Base-by-base conservation (phyloP, 1,140 invertebrate genomes). In the Drosophila serrata region DNA sequence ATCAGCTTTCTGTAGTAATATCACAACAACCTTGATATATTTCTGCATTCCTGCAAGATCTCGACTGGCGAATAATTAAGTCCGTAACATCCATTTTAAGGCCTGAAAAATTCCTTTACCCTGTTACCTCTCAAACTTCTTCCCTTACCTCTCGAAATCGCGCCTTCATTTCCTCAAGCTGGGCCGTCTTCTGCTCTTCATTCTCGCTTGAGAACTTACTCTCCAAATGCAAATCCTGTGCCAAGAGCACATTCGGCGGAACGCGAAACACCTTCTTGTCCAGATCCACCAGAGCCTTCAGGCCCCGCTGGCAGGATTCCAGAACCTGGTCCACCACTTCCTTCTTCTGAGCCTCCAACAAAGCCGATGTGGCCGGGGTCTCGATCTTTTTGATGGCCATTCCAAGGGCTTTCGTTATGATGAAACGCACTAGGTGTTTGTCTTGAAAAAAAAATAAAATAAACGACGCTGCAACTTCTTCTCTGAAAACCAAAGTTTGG, bases 191-290 rank as follows among this genome's bases (percentile, higher is more conserved):
- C 17, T 87, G 24, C 19, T 75, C 27, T 51, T 90, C 90, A 24
- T 91, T 75, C 2, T 39, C 43, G 1, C 31, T 31, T 15, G 46
- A 40, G 7, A 58, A 53, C 6, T 45, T 42, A 19, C 60, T 56
- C 12, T 85, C 81, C 35, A 85, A 24, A 0, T 73, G 64, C 39
- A 86, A 61, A 35, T 86, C 82, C 27, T 79, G 63, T 1, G 62
- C 69, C 33, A 77, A 69, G 9, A 92, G 57, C 3, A 92, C 80
- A 79, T 92, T 72, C 6, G 75, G 45, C 1, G 91, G 91, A 24
- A 92, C 67, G 7, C 64, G 51, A 48, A 92, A 92, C 37, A 67
- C 63, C 17, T 57, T 49, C 24, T 62, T 64, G 45, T 91, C 79
- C 46, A 88, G 43, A n/a, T 59, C 49, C 1, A 59, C 27, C 5